These are phyloP conservation scores for Plutomurus gul DNA, from an alignment of 1,140 invertebrate genomes.

Conservation along the genomic window DNA sequence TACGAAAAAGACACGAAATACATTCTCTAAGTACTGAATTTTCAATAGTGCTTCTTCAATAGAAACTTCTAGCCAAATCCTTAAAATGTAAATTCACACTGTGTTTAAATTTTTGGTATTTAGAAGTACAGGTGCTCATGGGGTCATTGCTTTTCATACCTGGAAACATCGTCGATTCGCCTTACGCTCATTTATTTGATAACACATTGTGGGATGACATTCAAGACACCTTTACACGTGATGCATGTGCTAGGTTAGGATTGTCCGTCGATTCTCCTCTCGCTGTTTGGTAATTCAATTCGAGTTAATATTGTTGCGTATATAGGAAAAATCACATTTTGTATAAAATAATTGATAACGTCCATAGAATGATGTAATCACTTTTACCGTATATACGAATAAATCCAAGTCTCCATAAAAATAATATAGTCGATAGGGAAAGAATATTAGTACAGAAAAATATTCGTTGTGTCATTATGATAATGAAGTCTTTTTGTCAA, in stretches of 20 bases:
- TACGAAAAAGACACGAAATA: too few relatives aligned
- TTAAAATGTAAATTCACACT: too few relatives aligned
- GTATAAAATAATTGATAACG: neutral
- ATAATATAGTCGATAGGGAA: too few relatives aligned
- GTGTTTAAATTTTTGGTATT: too few relatives aligned
- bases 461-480: too few relatives aligned
- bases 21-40: neutral
- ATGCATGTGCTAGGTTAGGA: constrained; percentile 88
- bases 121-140: constrained; percentile 84
- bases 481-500: too few relatives aligned
- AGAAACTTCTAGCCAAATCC: neutral
- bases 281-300: constrained; percentile 66
- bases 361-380: neutral
- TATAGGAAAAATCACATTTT: neutral
- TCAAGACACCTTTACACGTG: constrained; percentile 87
- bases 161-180: constrained; percentile 77
- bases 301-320: neutral
- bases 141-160: constrained; percentile 81
- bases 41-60: neutral
- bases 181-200: constrained; percentile 78
- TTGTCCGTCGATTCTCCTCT: constrained; percentile 84
- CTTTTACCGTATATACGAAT: too few relatives aligned
- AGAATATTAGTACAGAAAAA: too few relatives aligned
- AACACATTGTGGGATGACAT: constrained; percentile 81
- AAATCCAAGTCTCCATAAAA: too few relatives aligned